Base-by-base conservation (phyloP, 2,888 invertebrate genomes). In the Epiblema foenella region DNA sequence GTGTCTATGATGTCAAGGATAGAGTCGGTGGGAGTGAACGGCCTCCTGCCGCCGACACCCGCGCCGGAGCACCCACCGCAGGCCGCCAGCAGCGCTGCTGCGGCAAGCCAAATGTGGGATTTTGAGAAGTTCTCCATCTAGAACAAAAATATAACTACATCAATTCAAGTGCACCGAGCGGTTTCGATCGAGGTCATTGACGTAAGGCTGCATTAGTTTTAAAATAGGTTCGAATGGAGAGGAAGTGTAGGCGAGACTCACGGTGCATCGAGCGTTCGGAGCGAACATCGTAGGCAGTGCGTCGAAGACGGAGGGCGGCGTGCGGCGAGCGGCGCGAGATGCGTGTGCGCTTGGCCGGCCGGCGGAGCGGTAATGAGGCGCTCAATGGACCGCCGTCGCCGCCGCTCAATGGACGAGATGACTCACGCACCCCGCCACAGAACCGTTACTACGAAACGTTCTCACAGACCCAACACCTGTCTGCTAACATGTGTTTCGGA, bases 1-100 rank as follows among this genome's bases (percentile, higher is more conserved):
- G 94, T 95, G 78, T 95, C 94, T 77, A 95, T 95, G 74, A 95
- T 94, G 79, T 95, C 95, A 79, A 95, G 86, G 75, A 95, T 95
- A 17, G 95, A 95, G 80, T 94, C 95, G 76, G 93, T 90, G 68
- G 93, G 81, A 82, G 81, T 89, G 86, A 83, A 91, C 65, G 83
- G 88, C 77, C 90, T 87, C 75, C 93, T 85, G 73, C 82, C 84
- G 60, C 90, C 87, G 60, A 90, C 92, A 33, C 91, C 93, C 60
- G 89, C 90, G 74, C 88, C 84, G 68, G 84, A 81, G 74, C 87
- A 85, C 68, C 86, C 83, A 68, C 89, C 90, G 75, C 88, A 87
- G 69, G 90, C 85, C 72, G 90, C 85, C 75, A 92, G 77, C 54
- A 93, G 80, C 66, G 90, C 90, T 73, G 88, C 91, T 69, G 88